A percentile compares a stretch with the other conserved stretches of the same genome.
Conservation (phyloP, 2,888 invertebrate genomes). For the Euclidia mi region DNA sequence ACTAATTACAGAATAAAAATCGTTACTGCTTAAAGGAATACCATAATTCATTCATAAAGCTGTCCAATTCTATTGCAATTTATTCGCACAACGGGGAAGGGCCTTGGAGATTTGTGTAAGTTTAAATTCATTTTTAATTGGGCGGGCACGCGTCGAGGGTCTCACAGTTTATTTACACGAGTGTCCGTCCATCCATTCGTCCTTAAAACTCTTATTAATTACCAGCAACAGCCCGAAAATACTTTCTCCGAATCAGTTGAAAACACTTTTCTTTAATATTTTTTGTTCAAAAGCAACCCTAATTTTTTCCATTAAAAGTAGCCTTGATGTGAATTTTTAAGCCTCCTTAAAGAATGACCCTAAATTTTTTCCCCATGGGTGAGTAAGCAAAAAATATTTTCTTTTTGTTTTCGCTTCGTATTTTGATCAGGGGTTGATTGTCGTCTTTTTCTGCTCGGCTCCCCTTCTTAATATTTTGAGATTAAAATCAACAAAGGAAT, state of each 20-base stretch:
- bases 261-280: slow-evolving; percentile 11
- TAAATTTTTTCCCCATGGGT: slow-evolving; percentile 14
- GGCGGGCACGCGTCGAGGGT: too few species aligned
- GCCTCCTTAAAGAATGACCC: slow-evolving; percentile 26
- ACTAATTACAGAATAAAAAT: too few species aligned
- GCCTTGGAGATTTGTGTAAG: slow-evolving; percentile 33
- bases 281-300: slow-evolving; percentile 10
- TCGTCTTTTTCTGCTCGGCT: not conserved
- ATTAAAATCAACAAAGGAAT: slow-evolving; percentile 6
- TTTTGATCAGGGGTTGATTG: slow-evolving; percentile 15
- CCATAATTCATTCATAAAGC: slow-evolving; percentile 23
- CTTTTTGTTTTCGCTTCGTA: slow-evolving; percentile 27
- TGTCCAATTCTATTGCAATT: slow-evolving; percentile 28
- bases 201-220: slow-evolving; percentile 22
- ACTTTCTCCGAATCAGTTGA: slow-evolving; percentile 2
- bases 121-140: slow-evolving; percentile 54
- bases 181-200: slow-evolving; percentile 7
- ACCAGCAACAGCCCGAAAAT: not conserved
- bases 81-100: slow-evolving; percentile 14
- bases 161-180: slow-evolving; percentile 32
- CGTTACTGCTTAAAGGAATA: not conserved
- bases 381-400: slow-evolving; percentile 33
- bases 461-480: slow-evolving; percentile 5
- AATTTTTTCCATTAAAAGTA: slow-evolving; percentile 24
- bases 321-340: slow-evolving; percentile 35